Evolutionary conservation across 1,140 invertebrate genomes (phyloP).

Genomic region (Drosophila rhopaloa): DNA sequence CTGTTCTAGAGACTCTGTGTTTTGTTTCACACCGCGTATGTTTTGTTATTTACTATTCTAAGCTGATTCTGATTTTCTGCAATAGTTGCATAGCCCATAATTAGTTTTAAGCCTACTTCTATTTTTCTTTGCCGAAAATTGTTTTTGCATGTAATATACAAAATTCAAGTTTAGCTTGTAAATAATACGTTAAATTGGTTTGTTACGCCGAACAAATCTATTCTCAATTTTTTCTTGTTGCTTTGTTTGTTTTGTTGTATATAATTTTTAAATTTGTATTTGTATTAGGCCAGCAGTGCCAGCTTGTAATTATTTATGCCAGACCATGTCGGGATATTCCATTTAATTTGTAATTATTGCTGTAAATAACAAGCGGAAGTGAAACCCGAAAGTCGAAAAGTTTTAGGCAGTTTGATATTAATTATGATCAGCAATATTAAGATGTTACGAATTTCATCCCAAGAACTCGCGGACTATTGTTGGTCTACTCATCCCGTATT

Average conservation of each 20-base stretch:
- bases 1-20: conserved; percentile 29
- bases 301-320: conserved; percentile 30
- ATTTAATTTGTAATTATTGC: conserved; percentile 66
- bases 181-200: conserved; percentile 22
- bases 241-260: conserved; percentile 58
- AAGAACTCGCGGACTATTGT: conserved; percentile 45
- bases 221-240: conserved; percentile 23
- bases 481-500: conserved; percentile 54
- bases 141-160: conserved; percentile 19
- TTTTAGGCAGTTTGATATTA: conserved; percentile 68
- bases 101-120: conserved; percentile 32
- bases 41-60: conserved; percentile 81
- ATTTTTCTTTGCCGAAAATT: conserved; percentile 15
- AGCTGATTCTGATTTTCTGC: conserved; percentile 54
- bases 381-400: conserved; percentile 34
- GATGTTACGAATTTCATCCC: conserved; percentile 59
- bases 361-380: conserved; percentile 65
- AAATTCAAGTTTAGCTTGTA: conserved; percentile 28
- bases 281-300: conserved; percentile 48
- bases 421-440: conserved; percentile 60
- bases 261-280: conserved; percentile 53
- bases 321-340: conserved; percentile 51
- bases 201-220: conserved; percentile 19
- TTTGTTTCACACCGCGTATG: conserved; percentile 23
- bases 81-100: conserved; percentile 27